Percentiles rank a stretch among this genome's conserved stretches.
phyloP scores from a whole-genome alignment of 2,797 vertebrate species.

The Nannoperca australis region DNA sequence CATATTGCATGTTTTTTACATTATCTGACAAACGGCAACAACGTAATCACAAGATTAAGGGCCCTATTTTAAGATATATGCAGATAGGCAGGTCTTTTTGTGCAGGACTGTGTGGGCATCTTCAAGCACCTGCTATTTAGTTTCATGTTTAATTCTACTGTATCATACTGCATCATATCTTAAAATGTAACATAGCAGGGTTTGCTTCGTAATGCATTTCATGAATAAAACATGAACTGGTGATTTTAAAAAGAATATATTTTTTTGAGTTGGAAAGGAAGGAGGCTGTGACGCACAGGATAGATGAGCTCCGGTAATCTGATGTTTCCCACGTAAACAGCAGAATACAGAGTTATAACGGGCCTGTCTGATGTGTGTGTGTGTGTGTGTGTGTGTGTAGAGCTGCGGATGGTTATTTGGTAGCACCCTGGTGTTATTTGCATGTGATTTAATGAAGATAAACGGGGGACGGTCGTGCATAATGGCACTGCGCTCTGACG shows the following conservation, averaged over 20 bases:
- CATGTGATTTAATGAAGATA: slow-evolving; percentile 10
- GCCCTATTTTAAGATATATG: background rate
- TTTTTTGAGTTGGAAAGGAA: background rate
- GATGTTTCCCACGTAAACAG: background rate
- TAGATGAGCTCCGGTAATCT: background rate
- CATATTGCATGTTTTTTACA: too few species aligned
- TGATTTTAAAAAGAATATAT: background rate
- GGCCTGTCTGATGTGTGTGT: background rate
- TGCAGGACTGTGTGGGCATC: too few species aligned
- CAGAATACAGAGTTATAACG: background rate
- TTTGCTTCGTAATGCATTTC: background rate
- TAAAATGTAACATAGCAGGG: background rate
- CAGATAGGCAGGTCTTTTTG: background rate
- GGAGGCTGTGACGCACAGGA: background rate
- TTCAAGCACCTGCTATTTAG: too few species aligned
- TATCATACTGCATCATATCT: too few species aligned
- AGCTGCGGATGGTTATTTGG: background rate
- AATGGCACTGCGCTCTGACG: background rate
- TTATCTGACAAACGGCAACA: too few species aligned
- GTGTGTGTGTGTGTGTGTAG: background rate
- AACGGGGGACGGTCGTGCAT: background rate
- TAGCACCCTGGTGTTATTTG: background rate
- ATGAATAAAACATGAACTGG: slow-evolving; percentile 1
- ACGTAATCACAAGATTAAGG: too few species aligned
- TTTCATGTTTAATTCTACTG: background rate